Conservation (phyloP, 2,797 vertebrate genomes). For the Myiothlypis coronata region DNA sequence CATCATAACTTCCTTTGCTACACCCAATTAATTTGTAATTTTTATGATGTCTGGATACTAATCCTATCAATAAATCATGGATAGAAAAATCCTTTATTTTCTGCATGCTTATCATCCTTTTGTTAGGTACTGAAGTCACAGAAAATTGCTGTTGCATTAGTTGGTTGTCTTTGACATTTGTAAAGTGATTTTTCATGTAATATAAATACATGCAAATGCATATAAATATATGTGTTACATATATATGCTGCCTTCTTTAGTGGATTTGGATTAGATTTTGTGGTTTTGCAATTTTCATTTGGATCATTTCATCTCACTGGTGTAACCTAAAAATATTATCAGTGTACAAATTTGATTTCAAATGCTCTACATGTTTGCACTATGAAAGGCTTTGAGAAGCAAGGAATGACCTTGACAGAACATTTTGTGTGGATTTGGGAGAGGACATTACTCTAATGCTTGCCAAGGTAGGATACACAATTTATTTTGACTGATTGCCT, state of each 20-base stretch:
- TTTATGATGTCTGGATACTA: not conserved
- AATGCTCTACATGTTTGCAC: not conserved
- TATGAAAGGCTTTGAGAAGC: not conserved
- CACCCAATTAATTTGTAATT: not conserved
- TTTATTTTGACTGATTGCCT: constrained; percentile 9
- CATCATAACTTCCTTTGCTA: not conserved
- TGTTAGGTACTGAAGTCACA: not conserved
- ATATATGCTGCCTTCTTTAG: not conserved
- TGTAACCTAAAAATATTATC: not conserved
- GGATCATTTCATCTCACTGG: not conserved
- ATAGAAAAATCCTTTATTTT: not conserved
- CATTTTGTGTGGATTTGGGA: not conserved
- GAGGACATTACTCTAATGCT: not conserved
- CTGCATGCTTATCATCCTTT: not conserved
- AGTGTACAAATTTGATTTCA: not conserved
- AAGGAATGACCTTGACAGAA: not conserved
- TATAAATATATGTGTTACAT: not conserved
- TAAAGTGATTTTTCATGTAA: not conserved
- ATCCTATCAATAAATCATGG: not conserved
- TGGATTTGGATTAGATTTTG: not conserved
- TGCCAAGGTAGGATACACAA: not conserved
- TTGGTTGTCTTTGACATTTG: not conserved
- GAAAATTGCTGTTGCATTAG: not conserved
- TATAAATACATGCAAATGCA: not conserved
- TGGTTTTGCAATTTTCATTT: not conserved